A percentile compares a stretch with the other conserved stretches of the same genome.
Conservation (phyloP, 2,888 invertebrate genomes). For the Muschampia plurimacula region DNA sequence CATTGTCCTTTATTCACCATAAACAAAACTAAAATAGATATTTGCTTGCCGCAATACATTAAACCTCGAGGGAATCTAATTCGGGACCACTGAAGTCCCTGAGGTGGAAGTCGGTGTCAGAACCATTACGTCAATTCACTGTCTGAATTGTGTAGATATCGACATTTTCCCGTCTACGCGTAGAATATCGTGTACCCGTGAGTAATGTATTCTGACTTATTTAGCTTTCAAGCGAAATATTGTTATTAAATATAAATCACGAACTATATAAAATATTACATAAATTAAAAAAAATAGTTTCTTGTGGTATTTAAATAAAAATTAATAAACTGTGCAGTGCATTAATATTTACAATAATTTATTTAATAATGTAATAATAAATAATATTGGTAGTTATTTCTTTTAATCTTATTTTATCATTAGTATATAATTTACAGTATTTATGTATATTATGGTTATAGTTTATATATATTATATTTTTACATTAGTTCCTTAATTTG, state of each 20-base stretch:
- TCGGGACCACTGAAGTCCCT: neutral
- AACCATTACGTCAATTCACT: slow-evolving; percentile 6
- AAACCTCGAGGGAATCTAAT: neutral
- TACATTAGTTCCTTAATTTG: too few species aligned
- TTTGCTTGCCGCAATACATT: neutral
- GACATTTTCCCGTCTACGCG: neutral
- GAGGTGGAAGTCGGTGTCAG: slow-evolving; percentile 8
- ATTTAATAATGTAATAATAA: too few species aligned
- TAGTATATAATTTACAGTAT: too few species aligned
- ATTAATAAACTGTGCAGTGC: too few species aligned
- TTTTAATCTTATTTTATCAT: too few species aligned
- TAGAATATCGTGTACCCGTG: neutral
- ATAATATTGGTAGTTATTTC: too few species aligned
- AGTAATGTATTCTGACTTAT: neutral
- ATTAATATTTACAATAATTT: too few species aligned
- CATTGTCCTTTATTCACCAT: neutral
- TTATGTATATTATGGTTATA: too few species aligned
- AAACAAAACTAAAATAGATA: neutral
- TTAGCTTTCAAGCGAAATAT: neutral
- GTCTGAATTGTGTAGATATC: slow-evolving; percentile 1
- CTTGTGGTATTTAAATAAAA: too few species aligned
- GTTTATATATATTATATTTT: too few species aligned
- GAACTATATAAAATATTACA: too few species aligned
- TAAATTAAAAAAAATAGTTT: too few species aligned
- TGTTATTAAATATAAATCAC: neutral